Evolutionary conservation across 2,797 vertebrate species (phyloP).

Genomic region (Rhinophrynus dorsalis): DNA sequence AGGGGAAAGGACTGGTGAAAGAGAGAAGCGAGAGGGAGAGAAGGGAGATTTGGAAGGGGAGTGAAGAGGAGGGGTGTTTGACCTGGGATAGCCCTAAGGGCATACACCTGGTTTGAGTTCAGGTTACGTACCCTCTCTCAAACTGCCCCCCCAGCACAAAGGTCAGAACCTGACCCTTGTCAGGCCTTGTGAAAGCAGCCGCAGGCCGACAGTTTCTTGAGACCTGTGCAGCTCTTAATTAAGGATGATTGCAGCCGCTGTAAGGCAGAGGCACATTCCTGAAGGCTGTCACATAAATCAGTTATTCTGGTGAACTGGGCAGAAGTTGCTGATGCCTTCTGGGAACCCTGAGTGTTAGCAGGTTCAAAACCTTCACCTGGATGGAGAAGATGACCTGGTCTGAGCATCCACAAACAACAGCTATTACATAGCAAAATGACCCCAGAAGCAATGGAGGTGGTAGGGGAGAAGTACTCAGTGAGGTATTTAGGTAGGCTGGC

Average conservation of each 20-base stretch:
- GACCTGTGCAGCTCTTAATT: constrained; percentile 40
- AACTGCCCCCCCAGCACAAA: constrained; percentile 22
- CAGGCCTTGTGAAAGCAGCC: constrained; percentile 43
- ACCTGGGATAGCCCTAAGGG: constrained; percentile 27
- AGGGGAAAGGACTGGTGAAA: neutral
- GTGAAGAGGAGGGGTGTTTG: neutral
- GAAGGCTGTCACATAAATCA: constrained; percentile 13
- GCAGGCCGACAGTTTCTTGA: constrained; percentile 21
- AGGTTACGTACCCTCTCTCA: constrained; percentile 33
- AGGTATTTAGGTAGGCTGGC: no score
- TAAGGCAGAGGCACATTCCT: constrained; percentile 37
- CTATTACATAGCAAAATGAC: no score
- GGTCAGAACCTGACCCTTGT: constrained; percentile 23
- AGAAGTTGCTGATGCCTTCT: neutral
- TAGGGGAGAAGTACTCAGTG: no score
- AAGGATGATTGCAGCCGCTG: constrained; percentile 41
- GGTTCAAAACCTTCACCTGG: neutral
- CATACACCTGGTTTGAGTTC: constrained; percentile 35
- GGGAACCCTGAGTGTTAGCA: neutral
- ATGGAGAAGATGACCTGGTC: neutral
- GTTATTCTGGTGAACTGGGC: constrained; percentile 1
- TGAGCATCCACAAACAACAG: no score
- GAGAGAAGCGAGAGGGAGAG: neutral
- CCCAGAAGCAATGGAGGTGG: no score
- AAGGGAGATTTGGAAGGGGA: neutral